Evolutionary conservation across 2,888 invertebrate genomes (phyloP).

Genomic region (Lasioglossum malachurum): DNA sequence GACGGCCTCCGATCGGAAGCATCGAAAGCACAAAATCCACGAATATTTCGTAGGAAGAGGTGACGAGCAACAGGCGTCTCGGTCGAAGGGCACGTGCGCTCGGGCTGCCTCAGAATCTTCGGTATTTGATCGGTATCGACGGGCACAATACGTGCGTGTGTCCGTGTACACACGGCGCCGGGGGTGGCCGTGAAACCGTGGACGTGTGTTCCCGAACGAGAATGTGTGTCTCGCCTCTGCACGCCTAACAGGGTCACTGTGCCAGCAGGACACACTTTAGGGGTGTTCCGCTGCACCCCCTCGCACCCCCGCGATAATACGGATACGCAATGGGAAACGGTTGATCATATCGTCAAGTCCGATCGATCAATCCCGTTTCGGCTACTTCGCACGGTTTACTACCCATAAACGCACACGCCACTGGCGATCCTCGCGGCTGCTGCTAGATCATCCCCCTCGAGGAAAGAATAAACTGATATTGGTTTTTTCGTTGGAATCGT

Average conservation of each 20-base stretch:
- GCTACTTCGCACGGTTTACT: slow-evolving; percentile 55
- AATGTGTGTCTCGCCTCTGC: slow-evolving; percentile 65
- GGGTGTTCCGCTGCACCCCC: slow-evolving; percentile 65
- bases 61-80: slow-evolving; percentile 75
- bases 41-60: slow-evolving; percentile 71
- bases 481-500: neutral
- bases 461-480: neutral
- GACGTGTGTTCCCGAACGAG: slow-evolving; percentile 66
- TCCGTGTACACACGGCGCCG: slow-evolving; percentile 72
- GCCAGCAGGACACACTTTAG: slow-evolving; percentile 74
- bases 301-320: slow-evolving; percentile 56
- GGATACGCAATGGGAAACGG: slow-evolving; percentile 62
- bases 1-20: slow-evolving; percentile 30
- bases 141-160: slow-evolving; percentile 73
- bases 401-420: slow-evolving; percentile 64
- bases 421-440: neutral
- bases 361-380: slow-evolving; percentile 62
- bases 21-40: slow-evolving; percentile 64
- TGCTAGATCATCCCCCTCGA: neutral
- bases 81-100: slow-evolving; percentile 71
- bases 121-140: slow-evolving; percentile 82
- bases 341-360: slow-evolving; percentile 63
- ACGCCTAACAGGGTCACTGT: slow-evolving; percentile 80
- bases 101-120: slow-evolving; percentile 82
- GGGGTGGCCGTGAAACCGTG: slow-evolving; percentile 44